Conservation (phyloP, 2,113 vertebrate species). For the Serilophus lunatus region DNA sequence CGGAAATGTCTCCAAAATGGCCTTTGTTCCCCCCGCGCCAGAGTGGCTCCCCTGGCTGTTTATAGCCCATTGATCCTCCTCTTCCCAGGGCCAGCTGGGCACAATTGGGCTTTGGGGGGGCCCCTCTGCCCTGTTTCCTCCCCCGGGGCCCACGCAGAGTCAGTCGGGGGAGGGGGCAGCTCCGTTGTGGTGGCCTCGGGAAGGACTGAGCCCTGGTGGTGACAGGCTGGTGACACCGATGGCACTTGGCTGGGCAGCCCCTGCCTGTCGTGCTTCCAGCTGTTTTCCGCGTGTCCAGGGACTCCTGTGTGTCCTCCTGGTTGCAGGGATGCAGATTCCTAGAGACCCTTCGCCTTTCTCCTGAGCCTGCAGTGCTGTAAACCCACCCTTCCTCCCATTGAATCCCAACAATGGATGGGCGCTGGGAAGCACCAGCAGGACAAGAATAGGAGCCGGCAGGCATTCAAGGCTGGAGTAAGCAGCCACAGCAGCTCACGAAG, state of each 20-base stretch:
- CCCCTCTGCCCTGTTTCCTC: not conserved
- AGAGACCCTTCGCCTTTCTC: not conserved
- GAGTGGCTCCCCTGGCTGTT: not conserved
- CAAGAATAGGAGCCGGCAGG: conserved; percentile 32
- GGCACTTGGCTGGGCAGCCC: not conserved
- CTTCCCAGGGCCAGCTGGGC: not conserved
- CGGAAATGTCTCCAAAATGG: not conserved
- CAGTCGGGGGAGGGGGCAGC: accelerated
- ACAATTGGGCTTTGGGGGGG: not conserved
- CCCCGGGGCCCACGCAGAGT: not conserved
- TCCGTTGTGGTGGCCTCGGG: accelerated
- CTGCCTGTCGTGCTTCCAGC: not conserved
- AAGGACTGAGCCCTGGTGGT: not conserved
- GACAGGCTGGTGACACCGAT: accelerated
- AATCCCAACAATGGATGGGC: conserved; percentile 49
- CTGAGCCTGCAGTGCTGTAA: not conserved
- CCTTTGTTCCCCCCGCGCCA: not conserved
- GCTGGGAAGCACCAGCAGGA: not conserved
- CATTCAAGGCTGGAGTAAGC: not conserved
- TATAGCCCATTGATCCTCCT: conserved; percentile 12
- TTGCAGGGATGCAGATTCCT: not conserved
- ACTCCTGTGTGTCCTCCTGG: accelerated
- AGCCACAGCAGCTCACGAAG: not conserved
- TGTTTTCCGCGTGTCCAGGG: not conserved
- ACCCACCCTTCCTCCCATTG: conserved; percentile 66